Percentiles rank a stretch among this genome's conserved stretches.
Conservation (phyloP, 2,797 vertebrate species). For the Tamandua tetradactyla region DNA sequence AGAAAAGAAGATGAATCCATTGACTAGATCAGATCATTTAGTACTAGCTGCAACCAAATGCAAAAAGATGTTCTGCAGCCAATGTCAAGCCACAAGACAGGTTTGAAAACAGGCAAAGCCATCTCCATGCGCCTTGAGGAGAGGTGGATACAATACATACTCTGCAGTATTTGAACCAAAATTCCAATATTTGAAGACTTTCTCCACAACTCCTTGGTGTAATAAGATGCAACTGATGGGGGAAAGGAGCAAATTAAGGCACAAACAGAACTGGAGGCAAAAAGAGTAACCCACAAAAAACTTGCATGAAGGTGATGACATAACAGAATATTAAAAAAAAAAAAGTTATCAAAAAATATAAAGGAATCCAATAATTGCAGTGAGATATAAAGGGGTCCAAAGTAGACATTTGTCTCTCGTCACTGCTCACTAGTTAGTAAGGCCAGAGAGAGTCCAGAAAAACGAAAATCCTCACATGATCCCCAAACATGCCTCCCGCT, state of each 20-base stretch:
- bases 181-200: not conserved
- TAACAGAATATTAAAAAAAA: not conserved
- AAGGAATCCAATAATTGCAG: not conserved
- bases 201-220: not conserved
- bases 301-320: not conserved
- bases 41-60: not conserved
- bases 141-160: too few species aligned
- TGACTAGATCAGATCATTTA: not conserved
- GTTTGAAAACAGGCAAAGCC: not conserved
- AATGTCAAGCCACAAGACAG: not conserved
- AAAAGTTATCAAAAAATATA: not conserved
- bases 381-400: not conserved
- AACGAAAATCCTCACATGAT: not conserved
- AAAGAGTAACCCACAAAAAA: not conserved
- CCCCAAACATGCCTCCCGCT: not conserved
- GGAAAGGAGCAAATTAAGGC: not conserved
- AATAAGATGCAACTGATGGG: not conserved
- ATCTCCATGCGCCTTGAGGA: not conserved
- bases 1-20: not conserved
- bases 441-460: not conserved
- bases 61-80: not conserved
- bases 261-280: not conserved
- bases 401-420: not conserved
- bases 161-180: not conserved
- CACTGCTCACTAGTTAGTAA: not conserved